A percentile compares a stretch with the other conserved stretches of the same genome.
Evolutionary conservation across 2,113 vertebrate species (phyloP).

Genomic region (Taurulus bubalis): DNA sequence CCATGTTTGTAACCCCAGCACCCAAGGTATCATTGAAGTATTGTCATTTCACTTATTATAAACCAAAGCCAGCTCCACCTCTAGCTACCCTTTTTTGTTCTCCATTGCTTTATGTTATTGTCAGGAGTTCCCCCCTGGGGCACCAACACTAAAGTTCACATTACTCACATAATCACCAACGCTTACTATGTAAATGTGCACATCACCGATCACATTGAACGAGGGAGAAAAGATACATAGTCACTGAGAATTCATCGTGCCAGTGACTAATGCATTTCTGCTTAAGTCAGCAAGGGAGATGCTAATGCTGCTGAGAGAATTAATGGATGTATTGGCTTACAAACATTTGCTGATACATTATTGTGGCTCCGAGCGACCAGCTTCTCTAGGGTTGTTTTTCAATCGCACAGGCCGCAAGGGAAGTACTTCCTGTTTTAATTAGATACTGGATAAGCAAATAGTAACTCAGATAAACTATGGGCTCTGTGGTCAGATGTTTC

Average conservation of each 20-base stretch:
- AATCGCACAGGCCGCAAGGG: constrained; percentile 57
- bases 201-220: constrained; percentile 60
- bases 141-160: constrained; percentile 58
- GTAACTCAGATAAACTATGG: constrained; percentile 60
- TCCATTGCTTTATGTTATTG: constrained; percentile 46
- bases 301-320: constrained; percentile 79
- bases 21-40: constrained; percentile 44
- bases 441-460: constrained; percentile 74
- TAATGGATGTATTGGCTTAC: constrained; percentile 82
- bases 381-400: constrained; percentile 75
- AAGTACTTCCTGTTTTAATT: constrained; percentile 78
- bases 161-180: constrained; percentile 75
- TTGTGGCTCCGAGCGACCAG: constrained; percentile 71
- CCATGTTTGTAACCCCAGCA: constrained; percentile 57
- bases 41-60: constrained; percentile 69
- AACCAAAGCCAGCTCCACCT: constrained; percentile 53
- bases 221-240: constrained; percentile 56
- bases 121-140: constrained; percentile 54
- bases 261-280: constrained; percentile 71
- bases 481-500: constrained; percentile 61
- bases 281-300: constrained; percentile 82
- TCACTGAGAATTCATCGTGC: constrained; percentile 73
- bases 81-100: constrained; percentile 4
- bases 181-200: constrained; percentile 73
- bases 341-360: constrained; percentile 83